These are phyloP conservation scores for Elachura formosa DNA, from an alignment of 2,113 vertebrate genomes.

Conservation along the genomic window DNA sequence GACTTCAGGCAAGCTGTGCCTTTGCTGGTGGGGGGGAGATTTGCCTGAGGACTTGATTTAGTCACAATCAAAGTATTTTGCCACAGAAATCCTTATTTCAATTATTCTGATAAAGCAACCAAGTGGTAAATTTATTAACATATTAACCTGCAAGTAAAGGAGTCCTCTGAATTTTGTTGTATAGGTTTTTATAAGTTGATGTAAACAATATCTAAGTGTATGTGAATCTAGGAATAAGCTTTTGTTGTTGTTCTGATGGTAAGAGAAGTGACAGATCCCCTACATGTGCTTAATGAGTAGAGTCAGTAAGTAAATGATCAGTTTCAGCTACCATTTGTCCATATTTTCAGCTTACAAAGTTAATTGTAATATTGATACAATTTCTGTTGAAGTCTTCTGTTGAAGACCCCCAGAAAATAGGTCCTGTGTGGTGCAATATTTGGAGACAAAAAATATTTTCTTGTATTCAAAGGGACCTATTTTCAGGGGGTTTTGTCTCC, in stretches of 20 bases:
- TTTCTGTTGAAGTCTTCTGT: background rate
- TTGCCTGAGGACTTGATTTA: constrained; percentile 71
- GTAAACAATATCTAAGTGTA: background rate
- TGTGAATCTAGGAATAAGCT: background rate
- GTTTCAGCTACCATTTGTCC: background rate
- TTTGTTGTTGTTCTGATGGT: background rate
- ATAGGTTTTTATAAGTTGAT: background rate
- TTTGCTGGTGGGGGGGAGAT: constrained; percentile 42
- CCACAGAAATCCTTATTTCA: constrained; percentile 67
- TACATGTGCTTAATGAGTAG: background rate
- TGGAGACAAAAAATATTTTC: background rate
- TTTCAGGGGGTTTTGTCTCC: background rate
- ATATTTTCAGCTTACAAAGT: background rate
- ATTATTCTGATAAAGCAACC: constrained; percentile 58
- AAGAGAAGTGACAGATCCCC: background rate
- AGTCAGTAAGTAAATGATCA: background rate
- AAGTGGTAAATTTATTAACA: constrained; percentile 42
- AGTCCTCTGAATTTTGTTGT: background rate
- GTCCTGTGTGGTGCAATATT: background rate
- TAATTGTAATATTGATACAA: background rate
- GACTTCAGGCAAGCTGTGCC: constrained; percentile 74
- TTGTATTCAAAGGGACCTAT: background rate
- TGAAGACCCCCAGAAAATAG: too few relatives aligned
- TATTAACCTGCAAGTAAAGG: constrained; percentile 46
- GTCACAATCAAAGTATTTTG: constrained; percentile 68